phyloP scores from a whole-genome alignment of 2,797 vertebrate genomes.

The Pseudotriccus pelzelni region DNA sequence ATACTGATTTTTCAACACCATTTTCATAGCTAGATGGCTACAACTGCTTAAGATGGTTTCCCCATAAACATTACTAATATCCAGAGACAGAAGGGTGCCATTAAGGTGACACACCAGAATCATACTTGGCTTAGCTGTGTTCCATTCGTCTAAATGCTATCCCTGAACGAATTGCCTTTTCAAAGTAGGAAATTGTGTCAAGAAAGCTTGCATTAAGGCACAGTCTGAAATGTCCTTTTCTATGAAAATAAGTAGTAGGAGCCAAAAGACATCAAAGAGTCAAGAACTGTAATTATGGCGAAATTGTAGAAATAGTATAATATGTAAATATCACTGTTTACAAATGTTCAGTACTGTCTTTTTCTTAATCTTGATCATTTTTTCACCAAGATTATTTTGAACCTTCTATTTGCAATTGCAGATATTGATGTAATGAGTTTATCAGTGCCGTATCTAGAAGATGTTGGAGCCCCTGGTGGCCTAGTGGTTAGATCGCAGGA shows the following conservation, averaged over 20 bases:
- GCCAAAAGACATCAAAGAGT: not conserved
- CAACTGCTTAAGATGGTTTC: not conserved
- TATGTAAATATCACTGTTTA: not conserved
- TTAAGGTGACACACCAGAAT: not conserved
- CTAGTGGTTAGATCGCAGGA: too few relatives aligned
- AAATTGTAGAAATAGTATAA: not conserved
- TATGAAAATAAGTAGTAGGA: not conserved
- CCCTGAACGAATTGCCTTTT: not conserved
- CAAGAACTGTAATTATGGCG: not conserved
- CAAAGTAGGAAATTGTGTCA: not conserved
- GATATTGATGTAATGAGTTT: not conserved
- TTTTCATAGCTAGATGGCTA: not conserved
- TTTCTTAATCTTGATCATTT: not conserved
- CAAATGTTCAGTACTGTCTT: not conserved
- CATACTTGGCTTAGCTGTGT: not conserved
- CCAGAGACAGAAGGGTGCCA: not conserved
- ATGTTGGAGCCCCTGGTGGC: too few relatives aligned
- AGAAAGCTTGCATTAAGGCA: not conserved
- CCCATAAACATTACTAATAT: not conserved
- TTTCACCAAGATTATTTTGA: not conserved
- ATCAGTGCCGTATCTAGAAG: not conserved
- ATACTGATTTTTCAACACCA: rapidly evolving
- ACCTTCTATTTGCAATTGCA: not conserved
- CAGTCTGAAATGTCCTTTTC: not conserved
- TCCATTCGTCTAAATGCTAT: not conserved